Evolutionary conservation across 2,113 vertebrate genomes (phyloP), one percentile per base, ranked within the genome.

Genomic region (Otus sunia): DNA sequence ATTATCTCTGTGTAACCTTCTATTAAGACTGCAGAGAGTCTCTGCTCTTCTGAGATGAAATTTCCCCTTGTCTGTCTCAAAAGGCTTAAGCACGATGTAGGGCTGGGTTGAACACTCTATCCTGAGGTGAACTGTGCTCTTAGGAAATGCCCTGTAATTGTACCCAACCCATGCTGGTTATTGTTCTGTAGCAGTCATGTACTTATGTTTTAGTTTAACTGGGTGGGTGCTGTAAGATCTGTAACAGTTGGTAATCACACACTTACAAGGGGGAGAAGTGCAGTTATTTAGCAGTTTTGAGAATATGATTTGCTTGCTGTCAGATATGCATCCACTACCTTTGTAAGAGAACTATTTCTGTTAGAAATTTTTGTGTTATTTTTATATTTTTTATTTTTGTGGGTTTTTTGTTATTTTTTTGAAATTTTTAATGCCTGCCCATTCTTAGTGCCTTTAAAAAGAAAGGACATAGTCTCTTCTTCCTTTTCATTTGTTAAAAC

Each of bases 101-200:
- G 41, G 71, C 30, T 92, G 85, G 52, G 52, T n/a, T 63, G 63
- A 77, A 43, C 7, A 4, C 21, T 50, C 59, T 92, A 45, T 91
- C 88, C 79, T 71, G 76, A 86, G 49, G 47, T 83, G 86, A 95
- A 88, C 82, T 75, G 52, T 90, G 77, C 58, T 77, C 20, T 39
- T 78, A 53, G 86, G 82, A 73, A 73, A 88, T 3, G 0, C 59
- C 49, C 63, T 90, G 78, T 79, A 79, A 90, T 67, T 88, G 82
- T 80, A 68, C 49, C 82, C 71, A 14, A 6, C 43, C 22, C 2
- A 0, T 0, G 1, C 58, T 85, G 66, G 15, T 2, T 76, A 82
- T 90, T 94, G 69, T 94, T 68, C 73, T 72, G n/a, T 14, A 45
- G 82, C 62, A 56, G 62, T 56, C 66, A 37, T 56, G 39, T 78